phyloP scores from a whole-genome alignment of 2,888 invertebrate species.

The Heliconius erato region DNA sequence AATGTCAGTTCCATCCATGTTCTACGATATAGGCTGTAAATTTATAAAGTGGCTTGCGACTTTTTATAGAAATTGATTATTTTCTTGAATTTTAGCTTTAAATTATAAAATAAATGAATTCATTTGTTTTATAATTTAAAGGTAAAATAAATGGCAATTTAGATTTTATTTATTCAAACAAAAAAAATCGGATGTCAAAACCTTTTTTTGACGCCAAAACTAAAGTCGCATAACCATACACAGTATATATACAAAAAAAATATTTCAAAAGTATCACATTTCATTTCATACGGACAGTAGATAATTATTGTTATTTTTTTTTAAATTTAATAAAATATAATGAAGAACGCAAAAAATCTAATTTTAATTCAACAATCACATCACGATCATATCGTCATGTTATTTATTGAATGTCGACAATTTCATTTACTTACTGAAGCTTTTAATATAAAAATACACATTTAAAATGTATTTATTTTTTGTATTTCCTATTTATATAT shows the following conservation, averaged over 20 bases:
- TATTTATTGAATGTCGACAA: slow-evolving; percentile 26
- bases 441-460: slow-evolving; percentile 42
- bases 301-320: slow-evolving; percentile 4
- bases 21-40: background rate
- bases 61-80: background rate
- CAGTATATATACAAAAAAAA: slow-evolving; percentile 1
- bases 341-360: slow-evolving; percentile 32
- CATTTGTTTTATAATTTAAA: background rate
- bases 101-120: too few species aligned
- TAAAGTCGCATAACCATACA: background rate
- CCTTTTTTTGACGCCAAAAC: background rate
- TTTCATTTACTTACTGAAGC: slow-evolving; percentile 28
- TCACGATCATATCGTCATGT: slow-evolving; percentile 37
- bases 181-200: background rate
- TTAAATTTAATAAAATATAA: slow-evolving; percentile 10
- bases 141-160: too few species aligned
- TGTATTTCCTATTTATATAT: background rate
- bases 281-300: slow-evolving; percentile 9
- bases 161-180: too few species aligned
- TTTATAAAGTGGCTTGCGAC: background rate
- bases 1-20: slow-evolving; percentile 10
- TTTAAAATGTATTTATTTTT: slow-evolving; percentile 31
- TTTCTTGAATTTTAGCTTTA: too few species aligned
- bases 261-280: slow-evolving; percentile 30
- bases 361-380: slow-evolving; percentile 22